Evolutionary conservation across 2,113 vertebrate species (phyloP), one percentile per base, ranked within the genome.

Genomic region (Sinocyclocheilus anshuiensis): DNA sequence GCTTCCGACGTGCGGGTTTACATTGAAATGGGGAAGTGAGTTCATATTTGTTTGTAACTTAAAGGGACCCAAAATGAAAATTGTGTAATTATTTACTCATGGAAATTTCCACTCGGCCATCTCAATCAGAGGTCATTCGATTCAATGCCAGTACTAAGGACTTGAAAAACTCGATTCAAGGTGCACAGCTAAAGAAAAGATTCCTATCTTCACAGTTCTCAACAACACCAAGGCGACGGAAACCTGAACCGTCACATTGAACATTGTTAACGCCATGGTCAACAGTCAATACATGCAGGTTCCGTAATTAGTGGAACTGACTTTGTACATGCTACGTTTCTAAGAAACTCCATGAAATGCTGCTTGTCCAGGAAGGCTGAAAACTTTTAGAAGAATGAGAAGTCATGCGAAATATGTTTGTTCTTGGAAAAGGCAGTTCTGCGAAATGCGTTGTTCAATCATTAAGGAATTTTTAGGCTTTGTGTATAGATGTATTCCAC

Each of bases 131-230:
- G 11, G 39, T 36, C 1, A 20, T 69, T 82, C 24, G 9, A 69
- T 33, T 69, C 29, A 42, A 42, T 42, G 24, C 12, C 20, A 55
- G 4, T 1, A 33, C 24, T 4, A 22, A 39, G 15, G 6, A 80
- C 63, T 29, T 86, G 84, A 78, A 72, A 80, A 85, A 63, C 59
- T 78, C 13, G 53, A 84, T 69, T 48, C 20, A 50, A 79, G 69
- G 42, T 79, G 7, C 9, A 6, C 9, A 18, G 2, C 24, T 11
- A 69, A 53, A 79, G 39, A 53, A 86, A 74, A 29, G 74, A 42
- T 29, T 29, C 3, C 13, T 9, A 61, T 84, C 42, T 24, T 72
- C 50, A 74, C 36, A 50, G 75, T 5, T 1, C 16, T 45, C 5
- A 36, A 53, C 48, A 4, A n/a, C 26, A 50, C 33, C 53, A 84